A percentile compares a stretch with the other conserved stretches of the same genome.
Conservation (phyloP, 2,888 invertebrate species). For the Leptopilina myrica region DNA sequence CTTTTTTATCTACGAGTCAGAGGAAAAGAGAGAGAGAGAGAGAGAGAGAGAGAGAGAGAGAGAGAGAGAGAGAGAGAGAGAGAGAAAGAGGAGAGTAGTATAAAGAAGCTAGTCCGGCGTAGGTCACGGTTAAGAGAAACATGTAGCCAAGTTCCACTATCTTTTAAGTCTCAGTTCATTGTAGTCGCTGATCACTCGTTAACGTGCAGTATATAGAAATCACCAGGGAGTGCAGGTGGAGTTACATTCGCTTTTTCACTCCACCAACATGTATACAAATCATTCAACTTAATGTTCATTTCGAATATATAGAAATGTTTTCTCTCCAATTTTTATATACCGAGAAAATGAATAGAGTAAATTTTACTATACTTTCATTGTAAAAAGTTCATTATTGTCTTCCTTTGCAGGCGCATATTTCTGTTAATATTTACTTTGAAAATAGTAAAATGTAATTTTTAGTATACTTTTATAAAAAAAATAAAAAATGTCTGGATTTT, state of each 20-base stretch:
- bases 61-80: conserved; percentile 20
- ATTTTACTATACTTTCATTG: no score
- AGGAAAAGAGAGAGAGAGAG: conserved; percentile 10
- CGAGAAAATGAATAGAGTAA: no score
- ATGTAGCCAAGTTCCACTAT: conserved; percentile 8
- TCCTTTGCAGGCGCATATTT: no score
- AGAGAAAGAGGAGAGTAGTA: conserved; percentile 14
- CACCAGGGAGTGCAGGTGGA: conserved; percentile 5
- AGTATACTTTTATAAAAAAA: no score
- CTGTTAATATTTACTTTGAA: no score
- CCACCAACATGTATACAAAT: conserved; percentile 7
- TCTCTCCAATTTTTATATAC: neutral
- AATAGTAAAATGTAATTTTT: no score
- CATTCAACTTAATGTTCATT: neutral
- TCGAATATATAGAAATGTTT: neutral
- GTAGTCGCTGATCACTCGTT: conserved; percentile 36
- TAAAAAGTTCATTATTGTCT: no score
- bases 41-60: conserved; percentile 14
- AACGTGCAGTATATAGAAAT: conserved; percentile 31
- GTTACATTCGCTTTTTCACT: conserved; percentile 16
- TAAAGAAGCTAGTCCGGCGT: conserved; percentile 25
- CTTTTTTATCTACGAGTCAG: no score
- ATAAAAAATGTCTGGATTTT: no score
- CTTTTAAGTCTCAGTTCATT: conserved; percentile 30
- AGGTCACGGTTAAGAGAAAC: conserved; percentile 31